Evolutionary conservation across 1,140 invertebrate species (phyloP), one percentile per base, ranked within the genome.

Genomic region (Ceratitis capitata): DNA sequence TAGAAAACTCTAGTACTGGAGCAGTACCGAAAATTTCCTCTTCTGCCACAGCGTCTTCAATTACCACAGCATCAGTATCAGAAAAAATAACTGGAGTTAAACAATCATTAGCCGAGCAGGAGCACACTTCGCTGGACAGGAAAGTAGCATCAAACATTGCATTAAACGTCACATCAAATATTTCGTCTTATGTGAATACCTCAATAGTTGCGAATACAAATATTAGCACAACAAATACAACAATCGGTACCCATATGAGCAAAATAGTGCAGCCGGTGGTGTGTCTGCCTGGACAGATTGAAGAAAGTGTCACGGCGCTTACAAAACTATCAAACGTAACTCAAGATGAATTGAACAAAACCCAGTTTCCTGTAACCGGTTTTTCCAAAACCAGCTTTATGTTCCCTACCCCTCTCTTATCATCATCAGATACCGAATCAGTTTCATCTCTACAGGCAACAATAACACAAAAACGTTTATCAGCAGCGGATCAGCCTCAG

Each of bases 191-290:
- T 23, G 9, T 69, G 58, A 19, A 29, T 39, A 42, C 39, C 26
- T 32, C 19, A 23, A 32, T 10, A 19, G 87, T 87, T 90, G 89
- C 47, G 89, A 91, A n/a, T 56, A 86, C 86, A 91, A 87, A 89
- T 89, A 29, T 88, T 88, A 78, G 86, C 89, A 84, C 85, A 86
- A 85, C n/a, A n/a, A n/a, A n/a, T n/a, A n/a, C n/a, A n/a, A n/a
- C n/a, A n/a, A n/a, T n/a, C n/a, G n/a, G n/a, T n/a, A 89, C 89
- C 56, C 89, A 91, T 83, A 91, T 89, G 42, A 91, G 91, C 51
- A 87, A 89, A 35, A 88, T 88, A 6, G 45, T 87, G 29, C 87
- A 53, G 51, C 39, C 83, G 45, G 19, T 51, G 45, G 19, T 51
- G 45, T 82, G 10, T 49, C 9, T 82, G 23, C 78, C 78, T 47